A percentile compares a stretch with the other conserved stretches of the same genome.
phyloP scores from a whole-genome alignment of 2,113 vertebrate species.

The Odontophorus gujanensis region DNA sequence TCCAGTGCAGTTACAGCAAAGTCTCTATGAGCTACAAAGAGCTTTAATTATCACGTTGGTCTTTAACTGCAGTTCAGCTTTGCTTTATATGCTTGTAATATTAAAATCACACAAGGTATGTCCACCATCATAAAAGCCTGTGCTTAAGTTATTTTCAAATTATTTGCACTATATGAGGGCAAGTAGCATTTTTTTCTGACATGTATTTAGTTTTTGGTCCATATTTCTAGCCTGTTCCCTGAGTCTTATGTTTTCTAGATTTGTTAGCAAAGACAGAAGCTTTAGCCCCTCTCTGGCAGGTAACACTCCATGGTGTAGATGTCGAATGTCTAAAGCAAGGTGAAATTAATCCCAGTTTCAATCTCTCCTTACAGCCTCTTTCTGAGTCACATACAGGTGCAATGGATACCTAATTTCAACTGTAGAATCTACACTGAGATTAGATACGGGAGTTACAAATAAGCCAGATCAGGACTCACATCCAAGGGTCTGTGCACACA shows the following conservation, averaged over 20 bases:
- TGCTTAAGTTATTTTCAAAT: not conserved
- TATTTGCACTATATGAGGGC: not conserved
- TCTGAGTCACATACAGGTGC: not conserved
- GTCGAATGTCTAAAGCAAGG: not conserved
- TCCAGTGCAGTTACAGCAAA: not conserved
- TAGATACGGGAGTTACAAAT: not conserved
- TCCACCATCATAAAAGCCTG: not conserved
- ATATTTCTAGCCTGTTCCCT: not conserved
- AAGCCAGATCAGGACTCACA: not conserved
- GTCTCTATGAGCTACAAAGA: not conserved
- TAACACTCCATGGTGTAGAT: not conserved
- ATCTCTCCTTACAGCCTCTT: not conserved
- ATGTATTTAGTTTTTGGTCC: not conserved
- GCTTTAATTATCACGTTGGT: not conserved
- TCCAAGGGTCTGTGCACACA: not conserved
- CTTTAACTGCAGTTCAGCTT: conserved; percentile 19
- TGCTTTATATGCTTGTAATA: conserved; percentile 27
- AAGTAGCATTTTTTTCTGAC: not conserved
- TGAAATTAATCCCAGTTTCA: not conserved
- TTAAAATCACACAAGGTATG: not conserved
- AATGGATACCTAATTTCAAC: not conserved
- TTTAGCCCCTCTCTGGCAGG: not conserved
- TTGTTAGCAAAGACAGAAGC: not conserved
- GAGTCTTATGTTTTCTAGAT: not conserved
- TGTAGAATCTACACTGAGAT: not conserved